Conservation (phyloP, 92 coral and sea anemone genomes). For the Porites evermanni region DNA sequence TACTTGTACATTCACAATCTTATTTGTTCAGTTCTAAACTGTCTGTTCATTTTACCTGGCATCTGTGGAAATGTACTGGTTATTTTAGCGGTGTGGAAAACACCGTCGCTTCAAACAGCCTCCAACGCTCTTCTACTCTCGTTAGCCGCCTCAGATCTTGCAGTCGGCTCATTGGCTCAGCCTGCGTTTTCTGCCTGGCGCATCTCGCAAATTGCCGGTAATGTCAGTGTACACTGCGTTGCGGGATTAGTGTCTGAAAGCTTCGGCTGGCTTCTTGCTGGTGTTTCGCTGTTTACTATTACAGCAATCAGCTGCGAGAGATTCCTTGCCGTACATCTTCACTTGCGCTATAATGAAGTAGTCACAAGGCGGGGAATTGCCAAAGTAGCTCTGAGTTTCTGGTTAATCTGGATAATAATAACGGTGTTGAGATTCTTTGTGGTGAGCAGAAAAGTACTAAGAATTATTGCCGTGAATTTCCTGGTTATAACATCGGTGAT, state of each 20-base stretch:
- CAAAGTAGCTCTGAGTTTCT: constrained; percentile 29
- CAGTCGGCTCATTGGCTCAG: constrained; percentile 37
- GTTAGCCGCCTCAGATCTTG: constrained; percentile 39
- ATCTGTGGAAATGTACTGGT: constrained; percentile 38
- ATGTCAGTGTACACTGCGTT: constrained; percentile 5
- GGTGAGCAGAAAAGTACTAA: constrained; percentile 11
- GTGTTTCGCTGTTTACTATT: constrained; percentile 33
- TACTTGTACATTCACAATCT: constrained; percentile 29
- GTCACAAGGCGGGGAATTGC: constrained; percentile 36
- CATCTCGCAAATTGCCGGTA: constrained; percentile 20
- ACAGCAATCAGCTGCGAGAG: constrained; percentile 45
- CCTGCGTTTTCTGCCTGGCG: constrained; percentile 38
- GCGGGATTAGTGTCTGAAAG: constrained; percentile 29
- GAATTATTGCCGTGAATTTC: constrained; percentile 36
- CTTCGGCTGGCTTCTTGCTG: constrained; percentile 51
- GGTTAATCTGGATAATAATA: constrained; percentile 34
- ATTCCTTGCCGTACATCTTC: constrained; percentile 41
- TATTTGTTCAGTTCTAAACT: constrained; percentile 31
- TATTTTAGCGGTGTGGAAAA: constrained; percentile 41
- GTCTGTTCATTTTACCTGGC: constrained; percentile 39
- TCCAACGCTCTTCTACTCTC: constrained; percentile 31
- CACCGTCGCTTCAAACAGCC: constrained; percentile 48
- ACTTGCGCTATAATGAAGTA: constrained; percentile 19
- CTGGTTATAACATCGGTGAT: constrained; percentile 25
- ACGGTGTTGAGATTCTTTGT: constrained; percentile 23